Evolutionary conservation across 2,797 vertebrate genomes (phyloP).

Genomic region (Catamblyrhynchus diadema): DNA sequence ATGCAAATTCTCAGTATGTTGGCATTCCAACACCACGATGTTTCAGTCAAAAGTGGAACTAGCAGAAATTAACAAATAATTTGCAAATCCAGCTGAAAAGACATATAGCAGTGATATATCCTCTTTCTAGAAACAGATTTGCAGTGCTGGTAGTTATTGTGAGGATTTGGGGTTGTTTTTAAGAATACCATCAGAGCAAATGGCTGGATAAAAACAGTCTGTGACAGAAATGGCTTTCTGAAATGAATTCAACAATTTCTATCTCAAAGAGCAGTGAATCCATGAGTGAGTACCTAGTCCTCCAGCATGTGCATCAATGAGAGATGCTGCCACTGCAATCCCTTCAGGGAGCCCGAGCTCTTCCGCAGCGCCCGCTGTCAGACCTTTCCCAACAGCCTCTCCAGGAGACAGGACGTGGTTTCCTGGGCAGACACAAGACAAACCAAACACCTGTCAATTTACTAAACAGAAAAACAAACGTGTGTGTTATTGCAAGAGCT

Average conservation of each 20-base stretch:
- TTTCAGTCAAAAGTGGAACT: not conserved
- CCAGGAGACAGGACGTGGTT: conserved; percentile 84
- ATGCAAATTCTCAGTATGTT: not conserved
- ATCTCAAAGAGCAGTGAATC: not conserved
- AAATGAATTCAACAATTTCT: not conserved
- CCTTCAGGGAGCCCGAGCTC: conserved; percentile 84
- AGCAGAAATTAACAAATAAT: not conserved
- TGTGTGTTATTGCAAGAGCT: not conserved
- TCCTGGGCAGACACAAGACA: conserved; percentile 79
- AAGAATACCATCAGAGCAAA: not conserved
- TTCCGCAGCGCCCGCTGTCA: conserved; percentile 82
- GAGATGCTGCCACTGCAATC: conserved; percentile 88
- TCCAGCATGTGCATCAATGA: conserved; percentile 95
- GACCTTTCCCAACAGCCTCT: conserved; percentile 81
- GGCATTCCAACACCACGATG: not conserved
- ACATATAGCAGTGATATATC: not conserved
- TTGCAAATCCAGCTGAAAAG: not conserved
- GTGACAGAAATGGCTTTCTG: not conserved
- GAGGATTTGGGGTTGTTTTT: not conserved
- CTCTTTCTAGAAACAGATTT: not conserved
- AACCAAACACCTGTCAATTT: conserved; percentile 64
- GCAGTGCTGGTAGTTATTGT: not conserved
- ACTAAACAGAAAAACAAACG: conserved; percentile 53
- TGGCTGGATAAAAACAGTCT: not conserved
- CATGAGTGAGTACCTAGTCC: conserved; percentile 83